Conservation (phyloP, 2,113 vertebrate species). For the Ellobius talpinus region DNA sequence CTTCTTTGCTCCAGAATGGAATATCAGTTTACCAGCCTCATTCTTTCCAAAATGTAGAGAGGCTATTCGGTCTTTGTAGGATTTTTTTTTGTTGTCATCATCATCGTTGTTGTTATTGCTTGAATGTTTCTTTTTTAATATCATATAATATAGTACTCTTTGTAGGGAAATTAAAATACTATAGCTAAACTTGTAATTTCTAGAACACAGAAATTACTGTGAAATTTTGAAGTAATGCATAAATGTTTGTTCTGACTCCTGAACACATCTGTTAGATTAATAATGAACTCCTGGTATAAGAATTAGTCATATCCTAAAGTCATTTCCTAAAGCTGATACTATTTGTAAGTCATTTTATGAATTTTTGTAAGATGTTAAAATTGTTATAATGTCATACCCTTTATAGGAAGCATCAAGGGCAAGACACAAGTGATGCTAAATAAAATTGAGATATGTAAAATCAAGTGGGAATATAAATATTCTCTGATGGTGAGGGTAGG, state of each 20-base stretch:
- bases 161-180: background rate
- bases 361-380: slow-evolving; percentile 39
- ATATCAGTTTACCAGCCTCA: background rate
- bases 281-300: background rate
- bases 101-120: background rate
- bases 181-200: background rate
- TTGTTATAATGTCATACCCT: background rate
- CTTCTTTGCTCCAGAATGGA: background rate
- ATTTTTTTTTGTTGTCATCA: background rate
- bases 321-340: background rate
- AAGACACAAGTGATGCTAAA: background rate
- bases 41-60: background rate
- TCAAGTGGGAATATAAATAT: background rate
- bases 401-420: background rate
- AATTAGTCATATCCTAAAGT: background rate
- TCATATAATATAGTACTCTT: background rate
- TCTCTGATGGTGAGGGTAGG: background rate
- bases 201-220: background rate
- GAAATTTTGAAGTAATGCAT: background rate
- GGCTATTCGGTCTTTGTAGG: background rate
- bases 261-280: slow-evolving; percentile 28
- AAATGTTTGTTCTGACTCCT: background rate
- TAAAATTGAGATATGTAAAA: background rate
- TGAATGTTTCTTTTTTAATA: background rate
- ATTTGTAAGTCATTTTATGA: background rate